Conservation (phyloP, 2,797 vertebrate species). For the Parauchenoglanis punctatus region DNA sequence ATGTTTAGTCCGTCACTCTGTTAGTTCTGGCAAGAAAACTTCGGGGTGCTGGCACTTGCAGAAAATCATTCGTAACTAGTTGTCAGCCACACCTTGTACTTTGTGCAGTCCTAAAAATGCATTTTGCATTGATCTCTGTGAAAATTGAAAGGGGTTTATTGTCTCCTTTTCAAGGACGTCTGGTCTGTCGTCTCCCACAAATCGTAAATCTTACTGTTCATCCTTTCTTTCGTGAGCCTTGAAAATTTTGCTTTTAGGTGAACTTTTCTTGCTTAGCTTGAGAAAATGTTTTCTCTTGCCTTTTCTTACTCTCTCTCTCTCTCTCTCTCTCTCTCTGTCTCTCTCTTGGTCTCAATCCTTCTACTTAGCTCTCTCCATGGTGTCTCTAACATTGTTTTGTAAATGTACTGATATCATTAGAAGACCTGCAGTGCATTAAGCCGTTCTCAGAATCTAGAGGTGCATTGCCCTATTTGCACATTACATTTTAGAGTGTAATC, state of each 20-base stretch:
- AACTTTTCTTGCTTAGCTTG: neutral
- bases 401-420: slow-evolving; percentile 40
- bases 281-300: neutral
- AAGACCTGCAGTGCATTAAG: slow-evolving; percentile 28
- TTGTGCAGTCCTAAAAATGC: neutral
- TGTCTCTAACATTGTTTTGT: slow-evolving; percentile 30
- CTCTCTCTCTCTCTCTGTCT: slow-evolving; percentile 1
- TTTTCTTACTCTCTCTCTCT: neutral
- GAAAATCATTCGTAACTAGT: neutral
- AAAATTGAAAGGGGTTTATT: neutral
- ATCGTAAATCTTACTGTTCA: neutral
- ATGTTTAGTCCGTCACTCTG: neutral
- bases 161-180: neutral
- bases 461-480: slow-evolving; percentile 50
- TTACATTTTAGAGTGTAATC: slow-evolving; percentile 50
- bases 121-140: neutral
- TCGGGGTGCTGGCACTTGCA: neutral
- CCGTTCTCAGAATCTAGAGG: slow-evolving; percentile 2
- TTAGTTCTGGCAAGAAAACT: neutral
- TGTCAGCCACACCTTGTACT: slow-evolving; percentile 18
- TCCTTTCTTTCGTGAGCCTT: neutral
- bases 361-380: neutral
- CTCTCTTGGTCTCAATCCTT: neutral
- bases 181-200: neutral
- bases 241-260: neutral